phyloP scores from a whole-genome alignment of 2,888 invertebrate genomes.

The Ypsolopha sequella region DNA sequence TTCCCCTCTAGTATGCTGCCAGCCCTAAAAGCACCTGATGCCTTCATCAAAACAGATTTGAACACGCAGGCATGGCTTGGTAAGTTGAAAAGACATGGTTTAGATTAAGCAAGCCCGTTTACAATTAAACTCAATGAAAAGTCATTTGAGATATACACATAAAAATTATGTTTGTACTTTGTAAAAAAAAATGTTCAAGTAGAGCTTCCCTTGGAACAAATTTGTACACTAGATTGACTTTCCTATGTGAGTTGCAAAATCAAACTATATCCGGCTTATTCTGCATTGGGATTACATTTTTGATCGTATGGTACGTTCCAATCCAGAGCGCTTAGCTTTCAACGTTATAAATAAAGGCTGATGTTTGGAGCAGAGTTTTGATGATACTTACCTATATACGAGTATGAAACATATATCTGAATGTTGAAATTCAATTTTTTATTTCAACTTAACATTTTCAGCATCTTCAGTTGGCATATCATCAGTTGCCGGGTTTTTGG shows the following conservation, averaged over 20 bases:
- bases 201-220: no score
- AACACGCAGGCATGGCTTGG: slow-evolving; percentile 33
- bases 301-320: no score
- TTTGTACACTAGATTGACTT: no score
- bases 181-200: neutral
- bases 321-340: no score
- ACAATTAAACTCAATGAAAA: no score
- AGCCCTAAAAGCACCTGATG: slow-evolving; percentile 21
- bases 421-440: neutral
- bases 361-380: neutral
- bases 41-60: slow-evolving; percentile 27
- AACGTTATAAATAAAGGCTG: neutral
- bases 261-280: no score
- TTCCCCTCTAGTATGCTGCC: slow-evolving; percentile 32
- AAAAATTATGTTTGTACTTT: neutral
- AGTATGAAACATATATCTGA: neutral
- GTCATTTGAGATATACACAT: no score
- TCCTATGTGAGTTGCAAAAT: no score
- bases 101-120: no score
- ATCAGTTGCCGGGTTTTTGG: slow-evolving; percentile 25
- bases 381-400: neutral
- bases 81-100: slow-evolving; percentile 10
- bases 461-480: slow-evolving; percentile 28
- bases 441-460: slow-evolving; percentile 10
- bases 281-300: no score